Base-by-base conservation (phyloP, 2,888 invertebrate genomes). In the Pseudococcus viburni region DNA sequence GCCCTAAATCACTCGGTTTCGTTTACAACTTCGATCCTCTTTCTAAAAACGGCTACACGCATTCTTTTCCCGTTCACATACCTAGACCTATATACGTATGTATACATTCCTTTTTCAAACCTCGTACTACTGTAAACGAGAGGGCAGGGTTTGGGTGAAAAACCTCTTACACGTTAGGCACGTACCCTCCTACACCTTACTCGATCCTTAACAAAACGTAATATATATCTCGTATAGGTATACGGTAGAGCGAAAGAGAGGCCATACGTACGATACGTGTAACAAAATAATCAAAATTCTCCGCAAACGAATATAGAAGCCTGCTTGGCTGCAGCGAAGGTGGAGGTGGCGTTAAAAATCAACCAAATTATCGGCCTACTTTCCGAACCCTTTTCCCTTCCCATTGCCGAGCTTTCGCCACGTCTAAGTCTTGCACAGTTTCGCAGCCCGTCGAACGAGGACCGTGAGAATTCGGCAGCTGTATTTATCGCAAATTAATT, bases 1-100 rank as follows among this genome's bases (percentile, higher is more conserved):
- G 39, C 77, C 17, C 77, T 77, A 77, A 77, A 77, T 77, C 77
- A 77, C 39, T 77, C 77, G 77, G 15, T 77, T 33, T 39, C 77
- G 77, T 39, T 39, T 39, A 39, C 26, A 12, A 39, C 12, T 77
- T 77, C 77, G 77, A 77, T 39, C 11, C 17, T 39, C 39, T 26
- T 26, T 33, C 26, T 39, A 39, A 33, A 39, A 22, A 77, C 17
- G 15, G 39, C 15, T 26, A 77, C 77, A 33, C 77, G 12, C 39
- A 17, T 77, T 77, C 39, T 64, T 77, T 77, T 39, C 77, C 39
- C 77, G 6, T 68, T 22, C 9, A 11, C 22, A 19, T 22, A 68
- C 26, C 26, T 33, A n/a, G n/a, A 33, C 26, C 26, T 33, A 33
- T 33, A 33, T 1, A 33, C 26, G 1, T 33, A 33, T 33, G 26